These are phyloP conservation scores for Timema cristinae DNA, from an alignment of 2,888 invertebrate species.

Conservation along the genomic window DNA sequence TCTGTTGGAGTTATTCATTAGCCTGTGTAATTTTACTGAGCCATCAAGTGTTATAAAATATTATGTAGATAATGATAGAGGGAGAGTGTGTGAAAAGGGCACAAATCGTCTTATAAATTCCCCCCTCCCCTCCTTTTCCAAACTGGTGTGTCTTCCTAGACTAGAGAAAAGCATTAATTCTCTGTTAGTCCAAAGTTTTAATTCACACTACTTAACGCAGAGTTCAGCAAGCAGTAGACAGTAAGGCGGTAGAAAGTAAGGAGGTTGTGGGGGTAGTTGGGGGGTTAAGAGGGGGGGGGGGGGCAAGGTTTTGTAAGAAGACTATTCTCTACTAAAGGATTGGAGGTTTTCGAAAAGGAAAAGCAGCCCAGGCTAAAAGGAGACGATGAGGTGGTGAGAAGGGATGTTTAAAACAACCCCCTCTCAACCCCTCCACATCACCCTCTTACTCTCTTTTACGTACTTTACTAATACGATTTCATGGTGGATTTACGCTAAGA, in stretches of 20 bases:
- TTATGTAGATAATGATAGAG: no score
- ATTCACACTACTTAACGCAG: constrained; percentile 53
- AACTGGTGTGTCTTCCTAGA: no score
- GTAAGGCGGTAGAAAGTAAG: no score
- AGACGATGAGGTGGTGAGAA: not conserved
- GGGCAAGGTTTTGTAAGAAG: no score
- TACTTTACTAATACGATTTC: constrained; percentile 60
- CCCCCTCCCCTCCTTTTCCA: no score
- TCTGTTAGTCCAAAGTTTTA: constrained; percentile 60
- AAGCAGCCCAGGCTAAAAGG: not conserved
- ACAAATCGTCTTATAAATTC: no score
- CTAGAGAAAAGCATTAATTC: constrained; percentile 46
- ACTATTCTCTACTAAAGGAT: constrained; percentile 3
- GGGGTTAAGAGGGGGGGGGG: not conserved
- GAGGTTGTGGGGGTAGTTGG: not conserved
- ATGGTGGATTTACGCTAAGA: constrained; percentile 63
- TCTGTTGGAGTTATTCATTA: no score
- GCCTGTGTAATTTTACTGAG: no score
- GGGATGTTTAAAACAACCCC: constrained; percentile 13
- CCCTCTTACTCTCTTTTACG: constrained; percentile 43
- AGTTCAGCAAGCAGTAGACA: no score
- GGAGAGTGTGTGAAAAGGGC: no score
- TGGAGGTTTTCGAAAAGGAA: not conserved
- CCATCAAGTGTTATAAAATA: no score
- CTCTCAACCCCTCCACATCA: not conserved